Evolutionary conservation across 2,797 vertebrate species (phyloP).

Genomic region (Cryptoblepharus egeriae): DNA sequence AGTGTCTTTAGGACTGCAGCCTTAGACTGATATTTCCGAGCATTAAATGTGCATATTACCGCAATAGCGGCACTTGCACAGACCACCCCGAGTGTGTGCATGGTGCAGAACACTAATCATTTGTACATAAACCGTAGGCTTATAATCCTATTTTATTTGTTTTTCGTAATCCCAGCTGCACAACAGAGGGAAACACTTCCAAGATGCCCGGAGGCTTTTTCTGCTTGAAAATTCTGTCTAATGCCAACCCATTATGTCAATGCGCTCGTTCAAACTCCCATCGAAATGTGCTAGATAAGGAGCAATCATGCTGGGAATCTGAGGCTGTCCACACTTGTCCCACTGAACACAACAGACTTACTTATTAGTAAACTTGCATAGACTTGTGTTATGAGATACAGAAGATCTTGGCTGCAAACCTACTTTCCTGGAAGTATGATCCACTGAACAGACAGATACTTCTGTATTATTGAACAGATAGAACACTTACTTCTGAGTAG

Average conservation of each 20-base stretch:
- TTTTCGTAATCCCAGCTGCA: constrained; percentile 33
- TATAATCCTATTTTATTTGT: constrained; percentile 10
- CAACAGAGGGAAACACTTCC: constrained; percentile 60
- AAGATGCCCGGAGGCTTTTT: constrained; percentile 40
- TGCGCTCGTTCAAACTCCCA: too few relatives aligned
- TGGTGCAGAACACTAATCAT: constrained; percentile 31
- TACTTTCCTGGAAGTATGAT: too few relatives aligned
- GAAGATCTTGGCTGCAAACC: too few relatives aligned
- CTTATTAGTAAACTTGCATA: too few relatives aligned
- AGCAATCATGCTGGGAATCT: constrained; percentile 7
- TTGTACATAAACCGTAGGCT: constrained; percentile 48
- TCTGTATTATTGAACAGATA: too few relatives aligned
- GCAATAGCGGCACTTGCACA: constrained; percentile 32
- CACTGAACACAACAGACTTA: too few relatives aligned
- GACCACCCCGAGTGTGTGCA: constrained; percentile 28
- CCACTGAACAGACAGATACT: too few relatives aligned
- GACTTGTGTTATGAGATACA: too few relatives aligned
- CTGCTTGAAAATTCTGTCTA: constrained; percentile 32
- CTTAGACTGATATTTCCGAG: not conserved
- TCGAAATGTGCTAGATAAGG: constrained; percentile 32
- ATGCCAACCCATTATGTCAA: constrained; percentile 17
- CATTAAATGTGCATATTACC: constrained; percentile 48
- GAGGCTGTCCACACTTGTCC: too few relatives aligned
- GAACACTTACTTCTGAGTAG: too few relatives aligned
- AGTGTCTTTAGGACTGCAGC: too few relatives aligned